phyloP scores from a whole-genome alignment of 1,140 invertebrate genomes.

The Bombus consobrinus region DNA sequence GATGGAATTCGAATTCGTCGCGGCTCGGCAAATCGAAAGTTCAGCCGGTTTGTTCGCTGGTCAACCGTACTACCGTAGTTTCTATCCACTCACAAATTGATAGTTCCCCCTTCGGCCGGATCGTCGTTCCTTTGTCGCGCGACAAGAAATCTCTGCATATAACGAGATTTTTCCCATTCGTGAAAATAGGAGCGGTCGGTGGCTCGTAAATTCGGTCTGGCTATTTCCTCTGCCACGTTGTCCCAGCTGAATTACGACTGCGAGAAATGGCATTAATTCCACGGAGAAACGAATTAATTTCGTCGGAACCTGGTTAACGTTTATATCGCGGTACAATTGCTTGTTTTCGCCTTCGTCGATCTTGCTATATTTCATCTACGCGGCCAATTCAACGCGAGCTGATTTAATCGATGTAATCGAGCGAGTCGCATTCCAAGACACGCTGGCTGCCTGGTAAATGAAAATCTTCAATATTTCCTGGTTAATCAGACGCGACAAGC shows the following conservation, averaged over 20 bases:
- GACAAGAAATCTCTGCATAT: not conserved
- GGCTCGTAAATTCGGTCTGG: slow-evolving; percentile 17
- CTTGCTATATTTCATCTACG: not conserved
- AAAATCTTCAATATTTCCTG: not conserved
- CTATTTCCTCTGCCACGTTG: too few species aligned
- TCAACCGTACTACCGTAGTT: not conserved
- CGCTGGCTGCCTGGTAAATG: too few species aligned
- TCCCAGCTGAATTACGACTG: slow-evolving; percentile 6
- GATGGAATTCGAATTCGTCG: not conserved
- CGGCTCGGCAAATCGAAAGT: not conserved
- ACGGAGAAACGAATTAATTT: slow-evolving; percentile 34
- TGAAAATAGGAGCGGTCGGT: not conserved
- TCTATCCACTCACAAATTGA: not conserved
- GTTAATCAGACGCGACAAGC: not conserved
- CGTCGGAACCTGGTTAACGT: not conserved
- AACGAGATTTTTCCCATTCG: not conserved
- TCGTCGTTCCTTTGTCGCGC: not conserved
- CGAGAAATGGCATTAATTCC: slow-evolving; percentile 23
- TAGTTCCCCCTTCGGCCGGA: not conserved
- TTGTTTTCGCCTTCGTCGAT: not conserved
- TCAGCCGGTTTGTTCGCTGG: not conserved
- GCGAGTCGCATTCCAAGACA: too few species aligned
- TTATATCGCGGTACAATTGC: slow-evolving; percentile 13
- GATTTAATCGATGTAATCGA: not conserved
- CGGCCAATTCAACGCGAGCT: not conserved